Conservation (phyloP, 2,888 invertebrate genomes). For the Cosmia trapezina region DNA sequence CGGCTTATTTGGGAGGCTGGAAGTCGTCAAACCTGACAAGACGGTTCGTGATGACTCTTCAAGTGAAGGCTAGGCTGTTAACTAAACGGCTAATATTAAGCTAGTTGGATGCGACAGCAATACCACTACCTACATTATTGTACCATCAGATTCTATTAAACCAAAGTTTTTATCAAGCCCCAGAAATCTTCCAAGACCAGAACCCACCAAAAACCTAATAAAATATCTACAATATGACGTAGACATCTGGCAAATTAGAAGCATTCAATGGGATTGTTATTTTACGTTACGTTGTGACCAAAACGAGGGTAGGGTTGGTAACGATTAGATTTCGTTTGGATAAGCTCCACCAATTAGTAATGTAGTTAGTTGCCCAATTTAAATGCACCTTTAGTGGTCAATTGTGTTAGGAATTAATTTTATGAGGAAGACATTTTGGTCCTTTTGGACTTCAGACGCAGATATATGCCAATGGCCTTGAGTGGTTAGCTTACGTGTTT, state of each 20-base stretch:
- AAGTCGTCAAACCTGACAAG: no score
- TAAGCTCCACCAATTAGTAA: conserved; percentile 62
- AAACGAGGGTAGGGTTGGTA: conserved; percentile 52
- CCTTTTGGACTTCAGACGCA: not conserved
- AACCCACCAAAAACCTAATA: conserved; percentile 7
- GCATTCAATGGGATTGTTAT: conserved; percentile 44
- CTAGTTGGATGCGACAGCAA: no score
- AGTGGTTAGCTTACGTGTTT: no score
- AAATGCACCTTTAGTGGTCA: conserved; percentile 55
- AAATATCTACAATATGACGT: conserved; percentile 37
- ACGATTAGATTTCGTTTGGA: conserved; percentile 63
- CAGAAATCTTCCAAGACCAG: conserved; percentile 16
- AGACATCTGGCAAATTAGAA: conserved; percentile 46
- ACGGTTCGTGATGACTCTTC: no score
- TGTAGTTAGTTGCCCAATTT: conserved; percentile 54
- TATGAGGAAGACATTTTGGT: conserved; percentile 42
- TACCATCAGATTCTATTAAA: not conserved
- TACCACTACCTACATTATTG: no score
- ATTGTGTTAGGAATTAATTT: conserved; percentile 52
- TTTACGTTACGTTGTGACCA: conserved; percentile 27
- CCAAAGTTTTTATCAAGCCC: conserved; percentile 15
- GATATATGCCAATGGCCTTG: no score
- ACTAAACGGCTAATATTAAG: no score
- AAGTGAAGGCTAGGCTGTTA: no score
- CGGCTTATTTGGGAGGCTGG: no score